Percentiles rank a stretch among this genome's conserved stretches.
phyloP scores from a whole-genome alignment of 2,797 vertebrate genomes.

The Orestias chungarensis region DNA sequence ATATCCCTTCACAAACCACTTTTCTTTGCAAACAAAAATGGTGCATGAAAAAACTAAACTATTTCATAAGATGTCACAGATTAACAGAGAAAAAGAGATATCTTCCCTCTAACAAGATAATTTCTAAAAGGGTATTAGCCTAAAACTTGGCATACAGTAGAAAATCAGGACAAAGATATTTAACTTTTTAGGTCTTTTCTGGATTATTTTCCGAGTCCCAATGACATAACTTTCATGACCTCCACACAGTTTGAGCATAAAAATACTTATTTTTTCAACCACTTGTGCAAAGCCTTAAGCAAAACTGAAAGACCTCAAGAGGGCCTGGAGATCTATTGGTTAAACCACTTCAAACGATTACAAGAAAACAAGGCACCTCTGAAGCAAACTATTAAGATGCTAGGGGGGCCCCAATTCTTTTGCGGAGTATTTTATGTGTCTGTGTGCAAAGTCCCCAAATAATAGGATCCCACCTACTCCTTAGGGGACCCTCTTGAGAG shows the following conservation, averaged over 20 bases:
- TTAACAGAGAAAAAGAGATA: background rate
- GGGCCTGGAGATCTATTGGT: background rate
- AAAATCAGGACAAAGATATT: background rate
- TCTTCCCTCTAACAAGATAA: background rate
- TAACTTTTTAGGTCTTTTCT: background rate
- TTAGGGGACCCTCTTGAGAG: conserved; percentile 66
- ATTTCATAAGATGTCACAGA: background rate
- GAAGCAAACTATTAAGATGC: background rate
- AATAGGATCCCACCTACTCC: conserved; percentile 58
- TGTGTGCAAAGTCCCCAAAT: conserved; percentile 36
- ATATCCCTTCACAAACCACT: background rate
- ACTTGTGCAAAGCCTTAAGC: background rate
- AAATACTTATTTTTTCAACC: background rate
- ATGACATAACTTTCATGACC: background rate
- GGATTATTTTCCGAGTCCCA: background rate
- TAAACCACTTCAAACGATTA: background rate
- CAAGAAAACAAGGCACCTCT: background rate
- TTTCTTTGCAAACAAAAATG: background rate
- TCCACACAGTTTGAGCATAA: background rate
- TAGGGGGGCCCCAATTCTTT: background rate
- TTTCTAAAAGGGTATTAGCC: background rate
- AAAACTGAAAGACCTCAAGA: background rate
- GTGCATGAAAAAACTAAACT: background rate
- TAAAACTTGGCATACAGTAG: background rate
- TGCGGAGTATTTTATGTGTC: conserved; percentile 26